Evolutionary conservation across 2,113 vertebrate species (phyloP), one percentile per base, ranked within the genome.

Genomic region (Sarotherodon lohbergeri): DNA sequence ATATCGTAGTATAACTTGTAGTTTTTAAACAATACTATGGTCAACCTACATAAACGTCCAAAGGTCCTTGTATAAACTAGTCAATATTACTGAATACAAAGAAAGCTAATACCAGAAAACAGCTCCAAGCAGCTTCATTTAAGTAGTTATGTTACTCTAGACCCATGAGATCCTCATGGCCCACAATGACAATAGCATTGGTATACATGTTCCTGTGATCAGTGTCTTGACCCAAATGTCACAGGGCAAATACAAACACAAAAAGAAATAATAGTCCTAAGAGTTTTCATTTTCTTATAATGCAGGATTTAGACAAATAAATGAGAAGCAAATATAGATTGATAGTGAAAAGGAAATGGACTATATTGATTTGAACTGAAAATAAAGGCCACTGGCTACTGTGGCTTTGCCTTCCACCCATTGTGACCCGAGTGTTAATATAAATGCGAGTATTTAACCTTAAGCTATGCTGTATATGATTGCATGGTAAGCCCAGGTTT

Each of bases 151-250:
- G 94, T 94, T 90, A 95, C 93, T 91, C 87, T 92, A 96, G 90
- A 95, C 80, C 80, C 90, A 94, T 94, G 93, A 94, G 94, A 93
- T 94, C 90, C 82, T 43, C 39, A 5, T 22, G n/a, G 84, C 71
- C 78, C 82, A 83, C 78, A 84, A 82, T 61, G 19, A 91, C 92
- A 94, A 94, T 86, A 88, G 90, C 76, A 11, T 8, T 10, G 83
- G 88, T 92, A 83, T 86, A 19, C 84, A 82, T 80, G 79, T 88
- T 82, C 27, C 88, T 86, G 82, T 71, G 81, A 56, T 86, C 86
- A 36, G 71, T 66, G 88, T 87, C 91, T 84, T 95, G 94, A 95
- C 90, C 91, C 87, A 89, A 83, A 93, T 93, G 92, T 91, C 80
- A 87, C 71, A 80, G 78, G 82, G 17, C 43, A 86, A 80, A 29